These are phyloP conservation scores for Drosophila teissieri DNA, from an alignment of 1,140 invertebrate species.

Conservation along the genomic window DNA sequence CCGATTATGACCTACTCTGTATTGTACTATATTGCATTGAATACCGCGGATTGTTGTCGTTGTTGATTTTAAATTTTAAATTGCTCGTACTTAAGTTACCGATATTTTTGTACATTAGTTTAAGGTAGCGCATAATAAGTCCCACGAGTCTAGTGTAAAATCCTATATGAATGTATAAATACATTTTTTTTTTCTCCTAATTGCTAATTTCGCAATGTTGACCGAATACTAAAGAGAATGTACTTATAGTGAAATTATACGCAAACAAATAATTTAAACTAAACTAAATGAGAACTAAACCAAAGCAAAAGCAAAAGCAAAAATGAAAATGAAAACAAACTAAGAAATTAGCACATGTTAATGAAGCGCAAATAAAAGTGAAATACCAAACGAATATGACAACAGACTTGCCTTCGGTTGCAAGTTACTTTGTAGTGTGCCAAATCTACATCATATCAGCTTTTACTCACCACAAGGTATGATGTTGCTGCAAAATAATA, in stretches of 20 bases:
- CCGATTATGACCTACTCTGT: constrained; percentile 25
- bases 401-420: constrained; percentile 38
- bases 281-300: constrained; percentile 22
- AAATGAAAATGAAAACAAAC: constrained; percentile 24
- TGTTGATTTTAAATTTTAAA: constrained; percentile 65
- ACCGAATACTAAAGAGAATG: constrained; percentile 36
- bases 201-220: constrained; percentile 52
- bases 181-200: constrained; percentile 42
- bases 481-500: constrained; percentile 56
- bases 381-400: constrained; percentile 19
- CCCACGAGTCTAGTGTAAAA: constrained; percentile 56
- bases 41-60: constrained; percentile 60
- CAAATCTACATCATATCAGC: constrained; percentile 72
- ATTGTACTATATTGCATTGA: constrained; percentile 51
- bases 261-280: constrained; percentile 51
- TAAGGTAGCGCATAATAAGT: constrained; percentile 66
- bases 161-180: constrained; percentile 45
- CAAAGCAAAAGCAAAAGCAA: not conserved
- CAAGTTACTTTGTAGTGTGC: constrained; percentile 62
- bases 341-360: constrained; percentile 71
- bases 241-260: constrained; percentile 52
- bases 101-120: constrained; percentile 78
- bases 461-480: constrained; percentile 61
- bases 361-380: constrained; percentile 60
- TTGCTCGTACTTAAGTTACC: constrained; percentile 73